A percentile compares a stretch with the other conserved stretches of the same genome.
Conservation (phyloP, 2,888 invertebrate species). For the Apomyelois bistriatella region DNA sequence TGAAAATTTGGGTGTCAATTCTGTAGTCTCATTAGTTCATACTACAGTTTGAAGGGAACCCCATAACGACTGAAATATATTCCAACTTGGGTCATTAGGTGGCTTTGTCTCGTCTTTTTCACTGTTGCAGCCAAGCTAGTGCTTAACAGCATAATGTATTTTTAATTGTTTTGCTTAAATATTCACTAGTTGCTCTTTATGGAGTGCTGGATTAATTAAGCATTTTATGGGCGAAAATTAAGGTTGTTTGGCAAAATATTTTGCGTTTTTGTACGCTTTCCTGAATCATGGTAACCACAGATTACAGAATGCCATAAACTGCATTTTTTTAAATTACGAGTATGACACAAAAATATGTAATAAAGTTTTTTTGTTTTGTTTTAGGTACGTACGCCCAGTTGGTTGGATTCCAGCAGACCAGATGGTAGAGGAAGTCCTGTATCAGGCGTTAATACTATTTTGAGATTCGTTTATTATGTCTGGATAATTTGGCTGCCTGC, state of each 20-base stretch:
- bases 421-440: conserved; percentile 29
- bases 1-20: not conserved
- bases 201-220: not conserved
- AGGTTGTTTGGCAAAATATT: no score
- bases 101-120: conserved; percentile 12
- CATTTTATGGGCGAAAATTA: not conserved
- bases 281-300: no score
- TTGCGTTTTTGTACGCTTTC: no score
- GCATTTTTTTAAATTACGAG: no score
- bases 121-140: not conserved
- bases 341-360: conserved; percentile 1
- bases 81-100: conserved; percentile 33
- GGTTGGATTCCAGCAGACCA: conserved; percentile 30
- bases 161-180: conserved; percentile 6
- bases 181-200: conserved; percentile 9
- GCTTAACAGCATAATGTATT: conserved; percentile 3
- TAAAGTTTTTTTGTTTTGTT: conserved; percentile 32
- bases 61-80: conserved; percentile 29
- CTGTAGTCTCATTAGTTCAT: not conserved
- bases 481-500: conserved; percentile 46
- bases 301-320: no score
- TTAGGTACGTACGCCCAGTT: conserved; percentile 38
- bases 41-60: not conserved
- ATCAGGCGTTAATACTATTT: conserved; percentile 49
- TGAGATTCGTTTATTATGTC: conserved; percentile 50